These are phyloP conservation scores for Boulengeromyrus knoepffleri DNA, from an alignment of 2,113 vertebrate species.

Conservation along the genomic window DNA sequence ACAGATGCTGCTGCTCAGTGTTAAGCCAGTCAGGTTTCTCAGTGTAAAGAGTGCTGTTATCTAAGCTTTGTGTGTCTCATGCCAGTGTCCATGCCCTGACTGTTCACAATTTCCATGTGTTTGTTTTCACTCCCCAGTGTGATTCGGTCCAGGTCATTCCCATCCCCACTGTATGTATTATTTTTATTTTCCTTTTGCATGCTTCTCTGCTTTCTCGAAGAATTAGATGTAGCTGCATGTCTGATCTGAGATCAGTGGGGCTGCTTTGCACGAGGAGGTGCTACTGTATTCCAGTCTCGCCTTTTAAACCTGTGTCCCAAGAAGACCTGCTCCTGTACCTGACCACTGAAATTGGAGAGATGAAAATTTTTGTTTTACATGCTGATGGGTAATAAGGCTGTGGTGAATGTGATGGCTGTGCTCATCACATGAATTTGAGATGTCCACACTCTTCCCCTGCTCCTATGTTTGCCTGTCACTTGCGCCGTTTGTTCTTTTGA, in stretches of 20 bases:
- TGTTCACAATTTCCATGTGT: conserved; percentile 49
- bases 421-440: background rate
- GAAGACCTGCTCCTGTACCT: background rate
- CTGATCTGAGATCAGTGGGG: background rate
- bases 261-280: too few species aligned
- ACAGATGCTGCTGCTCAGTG: background rate
- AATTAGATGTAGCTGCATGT: background rate
- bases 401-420: background rate
- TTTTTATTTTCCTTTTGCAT: conserved; percentile 36
- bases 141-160: conserved; percentile 96
- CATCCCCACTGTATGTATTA: conserved; percentile 96
- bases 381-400: background rate
- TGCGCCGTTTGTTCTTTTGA: background rate
- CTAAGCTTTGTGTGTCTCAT: conserved; percentile 25
- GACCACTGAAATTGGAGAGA: background rate
- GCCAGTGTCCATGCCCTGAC: conserved; percentile 43
- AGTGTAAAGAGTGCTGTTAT: background rate
- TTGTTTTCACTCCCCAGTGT: conserved; percentile 63
- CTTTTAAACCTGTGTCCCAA: background rate
- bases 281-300: background rate
- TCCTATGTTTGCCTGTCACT: background rate
- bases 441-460: background rate
- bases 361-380: background rate
- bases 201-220: conserved; percentile 4
- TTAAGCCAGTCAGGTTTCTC: background rate